Base-by-base conservation (phyloP, 2,113 vertebrate genomes). In the Lepus americanus region DNA sequence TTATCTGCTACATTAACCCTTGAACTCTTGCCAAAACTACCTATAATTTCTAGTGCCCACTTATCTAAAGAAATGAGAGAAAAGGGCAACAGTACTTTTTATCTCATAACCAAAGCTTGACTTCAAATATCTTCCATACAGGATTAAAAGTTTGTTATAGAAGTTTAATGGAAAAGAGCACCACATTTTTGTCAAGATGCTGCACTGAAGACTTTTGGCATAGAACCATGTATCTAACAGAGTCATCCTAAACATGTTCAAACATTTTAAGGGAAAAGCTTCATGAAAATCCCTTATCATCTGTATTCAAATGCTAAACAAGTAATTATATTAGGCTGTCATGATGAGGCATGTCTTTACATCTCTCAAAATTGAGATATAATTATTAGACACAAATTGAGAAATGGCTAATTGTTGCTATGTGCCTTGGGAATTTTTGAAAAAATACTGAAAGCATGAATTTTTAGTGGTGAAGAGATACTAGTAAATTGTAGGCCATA, bases 1-100 rank as follows among this genome's bases (percentile, higher is more conserved):
- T 98, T 98, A 98, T 98, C 98, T 98, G 98, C 97, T 98, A 97
- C 98, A 98, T 98, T 98, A 98, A 98, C 98, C 98, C 98, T 98
- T 98, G 98, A 98, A 98, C 98, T 98, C 97, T 98, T 98, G 98
- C 98, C 98, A 98, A 98, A 98, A 98, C 98, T 98, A 98, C 89
- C 98, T 97, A 97, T 98, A 98, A 98, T 98, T 98, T 98, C 98
- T 98, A 98, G 98, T 98, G 98, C 95, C 39, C 97, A 97, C 98
- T 98, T 98, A 98, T 98, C 98, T 98, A 97, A 98, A 98, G 94
- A 98, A 98, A 95, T 8, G 69, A 96, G 95, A 94, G 96, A 95
- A 97, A 97, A 97, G 92, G 82, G 59, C 72, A 97, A 97, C 96
- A 94, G 51, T 89, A 96, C 95, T 98, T 97, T 59, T 98, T 96